A percentile compares a stretch with the other conserved stretches of the same genome.
Conservation (phyloP, 2,888 invertebrate species). For the Epinotia brunnichana region DNA sequence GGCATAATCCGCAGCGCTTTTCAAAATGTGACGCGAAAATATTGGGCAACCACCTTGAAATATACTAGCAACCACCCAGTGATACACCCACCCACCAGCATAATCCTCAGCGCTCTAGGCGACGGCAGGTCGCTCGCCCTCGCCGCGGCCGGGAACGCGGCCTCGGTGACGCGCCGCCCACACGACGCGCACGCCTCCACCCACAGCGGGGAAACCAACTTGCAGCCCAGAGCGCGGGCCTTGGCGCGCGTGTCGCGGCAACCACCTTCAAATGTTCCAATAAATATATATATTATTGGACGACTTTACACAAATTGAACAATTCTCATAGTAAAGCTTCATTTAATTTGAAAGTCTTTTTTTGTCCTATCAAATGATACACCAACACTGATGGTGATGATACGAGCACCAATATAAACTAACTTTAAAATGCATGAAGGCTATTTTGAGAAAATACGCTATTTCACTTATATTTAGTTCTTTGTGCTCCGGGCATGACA, state of each 20-base stretch:
- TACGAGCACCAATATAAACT: too few relatives aligned
- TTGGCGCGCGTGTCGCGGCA: slow-evolving; percentile 60
- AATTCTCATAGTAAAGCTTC: too few relatives aligned
- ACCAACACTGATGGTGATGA: too few relatives aligned
- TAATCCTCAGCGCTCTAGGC: slow-evolving; percentile 13
- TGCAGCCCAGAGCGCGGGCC: slow-evolving; percentile 66
- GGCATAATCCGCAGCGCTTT: not conserved
- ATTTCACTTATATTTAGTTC: too few relatives aligned
- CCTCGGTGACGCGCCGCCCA: slow-evolving; percentile 59
- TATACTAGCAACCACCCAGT: slow-evolving; percentile 53
- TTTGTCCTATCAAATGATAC: too few relatives aligned
- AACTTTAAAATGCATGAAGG: too few relatives aligned
- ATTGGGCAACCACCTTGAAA: slow-evolving; percentile 51
- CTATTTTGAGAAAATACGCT: too few relatives aligned
- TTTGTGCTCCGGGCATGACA: too few relatives aligned
- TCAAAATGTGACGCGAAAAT: too few relatives aligned
- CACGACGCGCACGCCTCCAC: slow-evolving; percentile 65
- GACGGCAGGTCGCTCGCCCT: not conserved
- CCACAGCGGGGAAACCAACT: slow-evolving; percentile 46
- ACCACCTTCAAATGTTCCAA: slow-evolving; percentile 57
- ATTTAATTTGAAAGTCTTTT: too few relatives aligned
- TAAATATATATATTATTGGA: too few relatives aligned
- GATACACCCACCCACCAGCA: slow-evolving; percentile 64
- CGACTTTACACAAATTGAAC: too few relatives aligned
- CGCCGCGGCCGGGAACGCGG: slow-evolving; percentile 66